These are phyloP conservation scores for Meles meles DNA, from an alignment of 2,113 vertebrate species.

Conservation along the genomic window DNA sequence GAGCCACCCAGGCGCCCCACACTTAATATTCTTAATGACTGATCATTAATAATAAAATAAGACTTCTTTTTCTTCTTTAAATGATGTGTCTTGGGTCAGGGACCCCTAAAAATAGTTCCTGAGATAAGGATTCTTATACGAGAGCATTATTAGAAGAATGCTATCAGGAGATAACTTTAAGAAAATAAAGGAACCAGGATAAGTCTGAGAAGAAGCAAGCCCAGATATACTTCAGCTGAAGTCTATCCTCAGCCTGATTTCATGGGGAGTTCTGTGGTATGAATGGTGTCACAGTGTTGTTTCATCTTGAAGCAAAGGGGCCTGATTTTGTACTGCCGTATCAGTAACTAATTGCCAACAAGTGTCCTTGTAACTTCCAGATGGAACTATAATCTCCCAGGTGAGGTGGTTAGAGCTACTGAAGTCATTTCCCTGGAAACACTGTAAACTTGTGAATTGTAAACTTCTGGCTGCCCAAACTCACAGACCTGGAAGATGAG, in stretches of 20 bases:
- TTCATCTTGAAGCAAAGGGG: not conserved
- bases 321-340: not conserved
- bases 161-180: not conserved
- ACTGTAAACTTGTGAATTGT: not conserved
- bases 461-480: not conserved
- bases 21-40: not conserved
- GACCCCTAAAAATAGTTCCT: not conserved
- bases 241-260: not conserved
- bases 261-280: not conserved
- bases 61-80: not conserved
- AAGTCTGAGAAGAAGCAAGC: not conserved
- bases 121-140: not conserved
- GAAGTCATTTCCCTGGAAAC: constrained; percentile 7
- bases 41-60: not conserved
- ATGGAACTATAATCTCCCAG: constrained; percentile 11
- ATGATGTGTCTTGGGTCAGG: not conserved
- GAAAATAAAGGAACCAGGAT: not conserved
- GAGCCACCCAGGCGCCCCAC: no score
- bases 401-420: not conserved
- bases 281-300: no score
- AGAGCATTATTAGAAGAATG: not conserved
- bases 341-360: not conserved
- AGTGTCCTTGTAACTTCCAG: not conserved
- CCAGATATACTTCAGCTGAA: not conserved
- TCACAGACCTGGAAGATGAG: not conserved